These are phyloP conservation scores for Philereme vetulata DNA, from an alignment of 2,888 invertebrate species.

Conservation along the genomic window DNA sequence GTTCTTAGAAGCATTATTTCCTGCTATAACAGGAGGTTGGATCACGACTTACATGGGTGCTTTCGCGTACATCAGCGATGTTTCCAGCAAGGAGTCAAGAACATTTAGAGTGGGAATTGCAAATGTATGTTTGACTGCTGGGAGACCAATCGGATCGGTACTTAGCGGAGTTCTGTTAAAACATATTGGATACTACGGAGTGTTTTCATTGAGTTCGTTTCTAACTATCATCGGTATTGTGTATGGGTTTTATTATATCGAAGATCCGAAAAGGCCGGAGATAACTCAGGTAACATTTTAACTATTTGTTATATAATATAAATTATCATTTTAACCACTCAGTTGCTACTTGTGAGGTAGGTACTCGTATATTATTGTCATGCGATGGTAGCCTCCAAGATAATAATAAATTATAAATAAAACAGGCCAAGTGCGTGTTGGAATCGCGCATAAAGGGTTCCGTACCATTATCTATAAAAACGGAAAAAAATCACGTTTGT, in stretches of 20 bases:
- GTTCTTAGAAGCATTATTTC: neutral
- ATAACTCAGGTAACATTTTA: no score
- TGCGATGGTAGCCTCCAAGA: no score
- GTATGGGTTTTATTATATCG: neutral
- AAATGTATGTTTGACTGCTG: neutral
- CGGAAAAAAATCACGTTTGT: no score
- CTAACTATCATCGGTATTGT: neutral
- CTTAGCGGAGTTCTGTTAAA: neutral
- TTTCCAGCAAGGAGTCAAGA: neutral
- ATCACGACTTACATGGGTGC: neutral
- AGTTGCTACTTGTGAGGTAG: no score
- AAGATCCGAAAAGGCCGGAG: neutral
- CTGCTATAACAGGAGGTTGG: neutral
- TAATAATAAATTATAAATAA: no score
- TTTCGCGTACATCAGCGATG: neutral
- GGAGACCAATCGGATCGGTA: neutral
- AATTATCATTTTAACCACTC: no score
- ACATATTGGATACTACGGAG: neutral
- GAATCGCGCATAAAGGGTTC: no score
- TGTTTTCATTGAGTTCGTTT: neutral
- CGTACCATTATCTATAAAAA: no score
- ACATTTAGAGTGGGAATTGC: neutral
- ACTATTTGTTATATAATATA: no score
- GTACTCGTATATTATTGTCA: no score
- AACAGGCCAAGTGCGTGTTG: no score